Percentiles rank a stretch among this genome's conserved stretches.
Evolutionary conservation across 2,888 invertebrate genomes (phyloP).

Genomic region (Neoascia interrupta): DNA sequence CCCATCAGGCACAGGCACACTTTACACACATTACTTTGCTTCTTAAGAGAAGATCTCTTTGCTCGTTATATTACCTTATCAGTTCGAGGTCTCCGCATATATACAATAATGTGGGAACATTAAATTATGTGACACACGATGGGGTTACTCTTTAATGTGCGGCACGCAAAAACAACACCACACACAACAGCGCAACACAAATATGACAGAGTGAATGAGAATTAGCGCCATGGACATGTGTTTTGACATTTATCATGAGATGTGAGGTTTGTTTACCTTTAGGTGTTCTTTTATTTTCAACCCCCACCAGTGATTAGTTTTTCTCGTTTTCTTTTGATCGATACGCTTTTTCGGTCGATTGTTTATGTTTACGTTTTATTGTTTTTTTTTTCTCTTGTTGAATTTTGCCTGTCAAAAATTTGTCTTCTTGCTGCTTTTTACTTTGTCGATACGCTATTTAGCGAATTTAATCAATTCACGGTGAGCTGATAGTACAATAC

Average conservation of each 20-base stretch:
- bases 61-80: slow-evolving; percentile 43
- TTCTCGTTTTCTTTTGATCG: slow-evolving; percentile 16
- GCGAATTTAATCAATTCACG: slow-evolving; percentile 17
- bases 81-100: no score
- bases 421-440: slow-evolving; percentile 3
- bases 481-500: slow-evolving; percentile 13
- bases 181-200: no score
- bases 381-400: neutral
- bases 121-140: slow-evolving; percentile 50
- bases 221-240: slow-evolving; percentile 58
- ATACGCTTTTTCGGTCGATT: slow-evolving; percentile 34
- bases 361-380: slow-evolving; percentile 53
- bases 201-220: no score
- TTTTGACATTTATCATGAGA: slow-evolving; percentile 64
- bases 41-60: slow-evolving; percentile 55
- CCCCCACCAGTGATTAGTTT: no score
- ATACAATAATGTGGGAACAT: slow-evolving; percentile 34
- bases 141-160: slow-evolving; percentile 49
- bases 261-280: slow-evolving; percentile 60
- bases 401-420: slow-evolving; percentile 16
- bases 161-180: slow-evolving; percentile 26
- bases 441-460: neutral
- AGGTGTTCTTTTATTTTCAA: slow-evolving; percentile 31
- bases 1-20: no score
- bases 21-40: no score